Evolutionary conservation across 2,888 invertebrate species (phyloP).

Genomic region (Tetramorium bicarinatum): DNA sequence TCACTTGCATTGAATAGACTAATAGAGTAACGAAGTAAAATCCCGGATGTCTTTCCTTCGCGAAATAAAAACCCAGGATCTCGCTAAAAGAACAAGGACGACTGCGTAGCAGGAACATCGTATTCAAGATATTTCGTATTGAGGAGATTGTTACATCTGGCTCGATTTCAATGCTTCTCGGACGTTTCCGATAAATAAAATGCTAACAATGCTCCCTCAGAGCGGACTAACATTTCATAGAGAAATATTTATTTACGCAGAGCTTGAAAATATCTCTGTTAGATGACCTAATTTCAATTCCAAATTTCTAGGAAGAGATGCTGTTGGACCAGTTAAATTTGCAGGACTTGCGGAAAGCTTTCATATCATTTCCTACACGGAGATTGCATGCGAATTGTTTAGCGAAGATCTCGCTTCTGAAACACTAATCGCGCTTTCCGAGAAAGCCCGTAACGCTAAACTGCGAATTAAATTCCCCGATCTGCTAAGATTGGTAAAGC

Average conservation of each 20-base stretch:
- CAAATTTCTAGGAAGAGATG: not conserved
- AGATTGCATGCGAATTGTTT: no score
- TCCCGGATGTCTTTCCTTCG: no score
- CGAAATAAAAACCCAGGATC: no score
- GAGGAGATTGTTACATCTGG: no score
- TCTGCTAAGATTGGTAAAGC: not conserved
- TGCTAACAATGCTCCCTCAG: no score
- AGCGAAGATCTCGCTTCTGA: not conserved
- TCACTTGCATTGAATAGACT: no score
- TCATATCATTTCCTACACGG: not conserved
- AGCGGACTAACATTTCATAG: not conserved
- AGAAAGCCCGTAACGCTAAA: not conserved
- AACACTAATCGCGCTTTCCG: not conserved
- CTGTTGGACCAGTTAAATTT: not conserved
- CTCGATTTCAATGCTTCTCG: no score
- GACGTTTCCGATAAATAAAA: no score
- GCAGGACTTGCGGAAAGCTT: not conserved
- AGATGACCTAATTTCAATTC: not conserved
- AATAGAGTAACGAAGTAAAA: no score
- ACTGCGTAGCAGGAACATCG: no score
- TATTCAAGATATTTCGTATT: no score
- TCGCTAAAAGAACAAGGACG: no score
- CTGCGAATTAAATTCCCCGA: constrained; percentile 5
- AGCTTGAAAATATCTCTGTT: not conserved
- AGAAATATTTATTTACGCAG: constrained; percentile 7